Evolutionary conservation across 2,888 invertebrate species (phyloP).

Genomic region (Tetragonula carbonaria): DNA sequence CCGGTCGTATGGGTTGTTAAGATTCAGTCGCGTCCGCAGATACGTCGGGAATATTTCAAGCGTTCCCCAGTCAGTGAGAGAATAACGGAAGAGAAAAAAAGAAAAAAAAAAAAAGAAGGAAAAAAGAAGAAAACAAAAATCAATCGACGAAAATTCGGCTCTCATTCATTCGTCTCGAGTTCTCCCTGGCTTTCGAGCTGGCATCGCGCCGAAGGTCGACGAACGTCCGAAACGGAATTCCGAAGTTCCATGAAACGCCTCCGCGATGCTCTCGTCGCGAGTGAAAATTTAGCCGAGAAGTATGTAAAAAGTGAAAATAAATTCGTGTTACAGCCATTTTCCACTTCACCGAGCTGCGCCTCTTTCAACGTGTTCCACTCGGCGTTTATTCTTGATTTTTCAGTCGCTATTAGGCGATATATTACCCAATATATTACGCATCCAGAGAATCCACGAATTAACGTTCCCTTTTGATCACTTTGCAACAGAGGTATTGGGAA

Average conservation of each 20-base stretch:
- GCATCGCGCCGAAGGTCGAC: conserved; percentile 58
- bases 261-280: background rate
- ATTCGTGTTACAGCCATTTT: background rate
- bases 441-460: background rate
- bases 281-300: background rate
- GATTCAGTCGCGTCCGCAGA: conserved; percentile 1
- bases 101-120: too few relatives aligned
- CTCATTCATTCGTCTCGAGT: conserved; percentile 53
- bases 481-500: background rate
- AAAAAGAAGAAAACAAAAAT: conserved; percentile 14
- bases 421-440: too few relatives aligned
- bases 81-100: background rate
- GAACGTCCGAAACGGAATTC: conserved; percentile 43
- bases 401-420: too few relatives aligned
- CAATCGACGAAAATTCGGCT: conserved; percentile 22
- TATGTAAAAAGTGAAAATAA: conserved; percentile 32
- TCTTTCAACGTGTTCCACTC: background rate
- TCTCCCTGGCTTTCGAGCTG: conserved; percentile 23
- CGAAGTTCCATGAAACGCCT: conserved; percentile 50
- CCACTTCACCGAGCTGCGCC: background rate
- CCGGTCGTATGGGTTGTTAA: background rate
- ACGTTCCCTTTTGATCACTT: background rate
- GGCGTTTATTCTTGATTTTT: background rate
- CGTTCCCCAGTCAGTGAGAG: background rate
- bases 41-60: conserved; percentile 10